Evolutionary conservation across 2,888 invertebrate genomes (phyloP), one percentile per base, ranked within the genome.

Genomic region (Harpalus rufipes): DNA sequence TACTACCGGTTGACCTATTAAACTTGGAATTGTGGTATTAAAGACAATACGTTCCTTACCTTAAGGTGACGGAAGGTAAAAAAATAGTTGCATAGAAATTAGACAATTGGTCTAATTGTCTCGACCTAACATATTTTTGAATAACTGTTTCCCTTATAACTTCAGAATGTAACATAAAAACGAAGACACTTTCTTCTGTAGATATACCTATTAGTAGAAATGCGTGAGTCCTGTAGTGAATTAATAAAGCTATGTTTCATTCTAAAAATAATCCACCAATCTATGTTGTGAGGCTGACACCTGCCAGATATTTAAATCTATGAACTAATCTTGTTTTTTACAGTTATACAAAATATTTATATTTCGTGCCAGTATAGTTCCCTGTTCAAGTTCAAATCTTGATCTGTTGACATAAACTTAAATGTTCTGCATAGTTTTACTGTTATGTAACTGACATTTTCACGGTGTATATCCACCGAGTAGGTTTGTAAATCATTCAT

Each of bases 261-360:
- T 68, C 68, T 68, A 68, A 68, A 68, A 68, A 68, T 68, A 68
- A 68, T 12, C 68, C n/a, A 1, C 68, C 14, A 68, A 68, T 68
- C 68, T 39, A 25, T 68, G 39, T 68, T 39, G 68, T 68, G n/a
- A 16, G n/a, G 68, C 39, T 68, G 68, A 68, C 68, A 68, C 68
- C 68, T 68, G 68, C 68, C 68, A 68, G 68, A 68, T 68, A 68
- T 68, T 68, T 68, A 68, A 68, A 68, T 68, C 68, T 68, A 68
- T 68, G 68, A 68, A 39, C 68, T 68, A n/a, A 12, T 68, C 39
- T 68, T 68, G 39, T 41, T 68, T 68, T 68, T 68, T 68, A 39
- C 68, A 32, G 32, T 21, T 68, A 39, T 68, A 68, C 32, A 68
- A 51, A 68, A 68, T 68, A 68, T 68, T 68, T 68, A n/a, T 32